These are phyloP conservation scores for Lochmaea crataegi DNA, from an alignment of 2,888 invertebrate species.

Conservation along the genomic window DNA sequence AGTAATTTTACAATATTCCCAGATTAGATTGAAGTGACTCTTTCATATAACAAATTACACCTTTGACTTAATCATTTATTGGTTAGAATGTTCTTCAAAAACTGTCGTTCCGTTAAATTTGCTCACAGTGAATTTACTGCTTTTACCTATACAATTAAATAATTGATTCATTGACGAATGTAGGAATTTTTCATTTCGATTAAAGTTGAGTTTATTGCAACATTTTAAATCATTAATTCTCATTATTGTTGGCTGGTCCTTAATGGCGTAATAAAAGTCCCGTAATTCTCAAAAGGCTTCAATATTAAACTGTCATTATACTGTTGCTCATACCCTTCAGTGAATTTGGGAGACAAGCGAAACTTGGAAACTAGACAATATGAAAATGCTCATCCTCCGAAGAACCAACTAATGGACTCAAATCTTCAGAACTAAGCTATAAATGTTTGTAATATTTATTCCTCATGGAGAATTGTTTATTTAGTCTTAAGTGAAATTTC, in stretches of 20 bases:
- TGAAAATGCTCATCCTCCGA: neutral
- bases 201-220: neutral
- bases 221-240: neutral
- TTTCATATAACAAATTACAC: too few relatives aligned
- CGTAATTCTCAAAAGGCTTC: neutral
- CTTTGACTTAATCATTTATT: too few relatives aligned
- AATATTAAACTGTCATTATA: slow-evolving; percentile 2
- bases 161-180: neutral
- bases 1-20: too few relatives aligned
- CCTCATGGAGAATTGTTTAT: neutral
- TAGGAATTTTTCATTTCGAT: neutral
- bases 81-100: too few relatives aligned
- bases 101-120: too few relatives aligned
- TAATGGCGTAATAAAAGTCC: neutral
- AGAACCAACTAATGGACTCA: neutral
- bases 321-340: neutral
- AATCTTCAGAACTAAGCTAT: neutral
- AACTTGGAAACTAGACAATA: slow-evolving; percentile 2
- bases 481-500: neutral
- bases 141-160: neutral
- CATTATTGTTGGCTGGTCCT: neutral
- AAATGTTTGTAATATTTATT: neutral
- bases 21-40: too few relatives aligned
- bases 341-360: neutral
- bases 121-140: too few relatives aligned